Evolutionary conservation across 1,140 invertebrate species (phyloP), one percentile per base, ranked within the genome.

Genomic region (Antheraea pernyi): DNA sequence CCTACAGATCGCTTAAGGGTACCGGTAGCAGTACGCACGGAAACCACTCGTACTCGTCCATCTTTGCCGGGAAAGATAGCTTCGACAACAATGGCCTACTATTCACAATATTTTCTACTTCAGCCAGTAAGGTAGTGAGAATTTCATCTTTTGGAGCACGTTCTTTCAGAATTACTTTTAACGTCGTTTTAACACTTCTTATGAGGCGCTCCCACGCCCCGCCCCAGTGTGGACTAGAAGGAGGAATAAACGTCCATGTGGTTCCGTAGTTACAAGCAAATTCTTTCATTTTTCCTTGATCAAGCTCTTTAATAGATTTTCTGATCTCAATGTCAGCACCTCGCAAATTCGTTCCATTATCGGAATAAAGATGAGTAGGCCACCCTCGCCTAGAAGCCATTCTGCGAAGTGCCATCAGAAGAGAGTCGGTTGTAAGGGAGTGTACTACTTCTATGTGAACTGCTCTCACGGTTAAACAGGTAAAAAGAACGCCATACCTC

Each of bases 181-280:
- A n/a, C n/a, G n/a, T n/a, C n/a, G n/a, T n/a, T n/a, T n/a, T n/a
- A n/a, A n/a, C n/a, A n/a, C n/a, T n/a, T n/a, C n/a, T n/a, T n/a
- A n/a, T n/a, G n/a, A n/a, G n/a, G n/a, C n/a, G n/a, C n/a, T n/a
- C n/a, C n/a, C n/a, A n/a, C n/a, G n/a, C n/a, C n/a, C n/a, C n/a
- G n/a, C n/a, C n/a, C n/a, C n/a, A 80, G 65, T 91, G 81, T 0
- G 85, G 82, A 37, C 75, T 81, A 18, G 42, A 16, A 19, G 88
- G 88, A 10, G 87, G 81, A 36, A 82, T 89, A 63, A 92, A 91
- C 9, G 74, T 63, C 84, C 85, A 92, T 9, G 78, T 65, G 6
- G 71, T 68, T 0, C 66, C 68, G 5, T 75, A 61, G 39, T 79
- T 74, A 0, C 65, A 30, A 11, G 46, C 19, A 30, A 19, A 16